Base-by-base conservation (phyloP, 2,797 vertebrate species). In the Crocodylus rhombifer region DNA sequence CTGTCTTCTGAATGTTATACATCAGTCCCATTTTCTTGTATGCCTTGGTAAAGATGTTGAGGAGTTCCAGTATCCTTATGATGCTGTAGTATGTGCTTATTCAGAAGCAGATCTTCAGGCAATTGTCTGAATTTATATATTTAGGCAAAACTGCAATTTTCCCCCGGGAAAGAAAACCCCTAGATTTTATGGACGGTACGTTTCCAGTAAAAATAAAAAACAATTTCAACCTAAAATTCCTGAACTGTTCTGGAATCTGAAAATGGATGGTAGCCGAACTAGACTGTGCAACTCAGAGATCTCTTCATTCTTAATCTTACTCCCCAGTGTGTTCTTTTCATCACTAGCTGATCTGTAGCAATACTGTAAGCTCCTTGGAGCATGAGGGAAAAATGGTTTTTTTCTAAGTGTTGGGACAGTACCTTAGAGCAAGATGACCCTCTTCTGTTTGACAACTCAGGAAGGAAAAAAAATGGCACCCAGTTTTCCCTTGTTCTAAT, bases 151-250 rank as follows among this genome's bases (percentile, higher is more conserved):
- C 28, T 17, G 11, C 77, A 84, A 76, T 33, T 6, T 64, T 77
- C 12, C 25, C 74, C 6, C 89, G 15, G 42, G 42, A 51, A 51
- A 51, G 42, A 51, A 51, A 75, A 77, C 64, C 14, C 10, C 26
- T 76, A 3, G 2, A 58, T 15, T 3, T 30, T 88, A 30, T 3
- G 67, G 13, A 51, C n/a, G 69, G 4, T 21, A 25, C 12, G 6
- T 81, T 90, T 88, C 28, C 62, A 64, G 12, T 25, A 30, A 51
- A 91, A 94, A 93, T 25, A 30, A 51, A 91, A 94, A 93, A 89
- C 14, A 64, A 84, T 16, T 10, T 71, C 20, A 69, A 84, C 33
- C 33, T 0, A 75, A 80, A 87, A 67, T 28, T 82, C 7, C 3
- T 1, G 33, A 71, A 14, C 55, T 12, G 25, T 13, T 85, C 42